Conservation (phyloP, 2,113 vertebrate species). For the Geothlypis trichas region DNA sequence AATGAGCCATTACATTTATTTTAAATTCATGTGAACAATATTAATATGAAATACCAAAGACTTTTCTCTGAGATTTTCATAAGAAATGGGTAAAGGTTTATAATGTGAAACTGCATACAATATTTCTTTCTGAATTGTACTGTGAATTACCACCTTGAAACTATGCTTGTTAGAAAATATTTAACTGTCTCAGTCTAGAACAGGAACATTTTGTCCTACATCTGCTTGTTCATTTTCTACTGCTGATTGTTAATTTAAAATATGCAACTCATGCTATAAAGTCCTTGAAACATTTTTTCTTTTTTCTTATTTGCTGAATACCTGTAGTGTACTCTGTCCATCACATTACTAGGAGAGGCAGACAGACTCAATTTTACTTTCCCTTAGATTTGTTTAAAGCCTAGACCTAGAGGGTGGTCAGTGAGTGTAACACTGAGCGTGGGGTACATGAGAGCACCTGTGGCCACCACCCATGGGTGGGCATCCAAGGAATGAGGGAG, state of each 20-base stretch:
- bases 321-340: neutral
- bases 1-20: neutral
- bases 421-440: neutral
- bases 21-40: neutral
- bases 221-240: neutral
- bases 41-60: neutral
- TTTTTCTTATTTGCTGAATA: neutral
- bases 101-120: neutral
- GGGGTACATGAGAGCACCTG: neutral
- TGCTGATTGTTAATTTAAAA: neutral
- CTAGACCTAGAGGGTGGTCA: fast-evolving
- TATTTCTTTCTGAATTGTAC: neutral
- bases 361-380: neutral
- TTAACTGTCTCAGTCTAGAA: neutral
- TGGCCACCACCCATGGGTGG: no score
- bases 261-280: neutral
- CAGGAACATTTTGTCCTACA: neutral
- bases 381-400: neutral
- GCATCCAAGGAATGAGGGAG: no score
- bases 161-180: neutral
- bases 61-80: neutral
- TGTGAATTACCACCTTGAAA: neutral
- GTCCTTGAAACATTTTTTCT: neutral
- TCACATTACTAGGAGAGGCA: neutral
- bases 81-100: neutral